These are phyloP conservation scores for Knipowitschia caucasica DNA, from an alignment of 2,797 vertebrate species.

Conservation along the genomic window DNA sequence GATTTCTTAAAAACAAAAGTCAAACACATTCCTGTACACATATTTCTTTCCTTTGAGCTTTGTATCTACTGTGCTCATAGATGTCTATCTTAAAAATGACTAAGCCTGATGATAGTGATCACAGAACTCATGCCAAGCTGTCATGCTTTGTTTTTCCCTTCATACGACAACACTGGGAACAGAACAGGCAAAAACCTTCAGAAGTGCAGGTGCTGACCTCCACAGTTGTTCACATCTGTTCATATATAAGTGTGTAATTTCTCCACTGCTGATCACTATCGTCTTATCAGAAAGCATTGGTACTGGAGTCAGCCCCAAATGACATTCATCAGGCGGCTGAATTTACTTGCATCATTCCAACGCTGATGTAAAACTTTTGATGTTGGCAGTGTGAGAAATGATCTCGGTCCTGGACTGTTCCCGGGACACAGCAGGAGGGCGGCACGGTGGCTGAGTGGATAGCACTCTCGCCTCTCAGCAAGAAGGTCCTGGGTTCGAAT, in stretches of 20 bases:
- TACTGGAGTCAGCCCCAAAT: slow-evolving; percentile 54
- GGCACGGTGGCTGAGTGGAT: no score
- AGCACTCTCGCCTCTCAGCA: no score
- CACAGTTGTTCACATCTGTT: slow-evolving; percentile 71
- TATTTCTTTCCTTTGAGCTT: slow-evolving; percentile 53
- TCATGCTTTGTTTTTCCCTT: no score
- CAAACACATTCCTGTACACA: slow-evolving; percentile 37
- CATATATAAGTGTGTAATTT: slow-evolving; percentile 73
- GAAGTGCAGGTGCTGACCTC: slow-evolving; percentile 75
- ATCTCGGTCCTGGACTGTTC: not conserved
- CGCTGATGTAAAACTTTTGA: slow-evolving; percentile 49
- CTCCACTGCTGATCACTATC: slow-evolving; percentile 71
- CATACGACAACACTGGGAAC: slow-evolving; percentile 30
- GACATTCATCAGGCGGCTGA: slow-evolving; percentile 60
- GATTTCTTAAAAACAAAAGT: not conserved
- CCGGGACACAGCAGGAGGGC: no score
- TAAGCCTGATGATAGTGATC: slow-evolving; percentile 58
- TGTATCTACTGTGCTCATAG: slow-evolving; percentile 61
- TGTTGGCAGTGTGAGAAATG: slow-evolving; percentile 42
- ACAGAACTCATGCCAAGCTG: slow-evolving; percentile 41
- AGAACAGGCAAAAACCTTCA: slow-evolving; percentile 46
- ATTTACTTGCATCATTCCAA: slow-evolving; percentile 42
- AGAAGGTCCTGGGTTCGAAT: no score
- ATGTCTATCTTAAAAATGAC: slow-evolving; percentile 72
- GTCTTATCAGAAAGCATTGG: slow-evolving; percentile 65